Evolutionary conservation across 2,888 invertebrate genomes (phyloP).

Genomic region (Deroplatys truncata): DNA sequence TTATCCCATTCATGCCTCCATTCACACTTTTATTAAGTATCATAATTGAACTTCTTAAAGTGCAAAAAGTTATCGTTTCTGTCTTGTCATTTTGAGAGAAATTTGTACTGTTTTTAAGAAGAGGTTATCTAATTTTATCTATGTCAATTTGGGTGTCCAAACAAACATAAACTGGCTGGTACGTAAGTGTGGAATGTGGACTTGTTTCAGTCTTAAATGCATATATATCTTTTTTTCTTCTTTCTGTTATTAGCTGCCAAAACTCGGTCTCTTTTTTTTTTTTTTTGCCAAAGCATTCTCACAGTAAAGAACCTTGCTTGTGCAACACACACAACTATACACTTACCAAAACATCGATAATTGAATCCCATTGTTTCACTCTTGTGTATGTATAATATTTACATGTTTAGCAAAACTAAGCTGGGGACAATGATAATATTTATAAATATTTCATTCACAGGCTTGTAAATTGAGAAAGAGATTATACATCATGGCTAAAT

Average conservation of each 20-base stretch:
- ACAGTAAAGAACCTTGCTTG: background rate
- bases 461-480: slow-evolving; percentile 12
- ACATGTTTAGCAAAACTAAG: slow-evolving; percentile 22
- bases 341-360: slow-evolving; percentile 11
- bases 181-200: slow-evolving; percentile 9
- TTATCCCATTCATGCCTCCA: background rate
- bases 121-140: background rate
- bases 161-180: slow-evolving; percentile 9
- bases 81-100: background rate
- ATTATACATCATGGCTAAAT: slow-evolving; percentile 5
- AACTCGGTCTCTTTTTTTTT: slow-evolving; percentile 11
- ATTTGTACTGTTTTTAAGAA: slow-evolving; percentile 20
- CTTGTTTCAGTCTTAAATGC: slow-evolving; percentile 18
- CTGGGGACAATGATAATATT: slow-evolving; percentile 17
- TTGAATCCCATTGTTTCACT: slow-evolving; percentile 4
- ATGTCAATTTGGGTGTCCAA: background rate
- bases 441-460: slow-evolving; percentile 8
- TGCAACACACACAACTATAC: slow-evolving; percentile 6
- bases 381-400: slow-evolving; percentile 24
- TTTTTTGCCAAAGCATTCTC: background rate
- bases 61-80: slow-evolving; percentile 1
- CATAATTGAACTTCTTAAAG: slow-evolving; percentile 6
- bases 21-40: slow-evolving; percentile 3
- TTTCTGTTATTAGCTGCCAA: slow-evolving; percentile 9
- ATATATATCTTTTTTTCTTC: background rate